Base-by-base conservation (phyloP, 2,797 vertebrate genomes). In the Mus spretus region DNA sequence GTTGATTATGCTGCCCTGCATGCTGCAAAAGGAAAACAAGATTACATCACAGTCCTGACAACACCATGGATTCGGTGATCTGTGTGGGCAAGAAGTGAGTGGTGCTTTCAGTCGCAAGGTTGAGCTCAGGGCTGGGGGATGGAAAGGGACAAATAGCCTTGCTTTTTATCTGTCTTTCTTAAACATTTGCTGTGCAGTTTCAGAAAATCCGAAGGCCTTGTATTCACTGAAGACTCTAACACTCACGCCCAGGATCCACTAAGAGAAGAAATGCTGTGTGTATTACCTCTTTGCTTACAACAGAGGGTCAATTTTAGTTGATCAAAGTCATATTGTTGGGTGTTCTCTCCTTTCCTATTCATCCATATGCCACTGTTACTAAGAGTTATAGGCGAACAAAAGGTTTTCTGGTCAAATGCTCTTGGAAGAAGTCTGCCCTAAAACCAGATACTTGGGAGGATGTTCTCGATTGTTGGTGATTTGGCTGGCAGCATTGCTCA, bases 181-280 rank as follows among this genome's bases (percentile, higher is more conserved):
- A 70, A 95, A 81, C 37, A 70, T 37, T 59, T 72, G 37, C n/a
- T 57, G 89, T 82, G n/a, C 34, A 85, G 74, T 67, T 94, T 91
- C 79, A 72, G 81, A 97, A 92, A 96, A 91, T 90, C 28, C 94
- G 37, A 93, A 34, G 92, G 44, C 79, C 63, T 0, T 0, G 28
- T 80, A 19, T 63, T 96, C n/a, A 6, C 90, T 75, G 67, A 96
- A 91, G 61, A 22, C 26, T 80, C 15, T 24, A 85, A 94, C 44
- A 79, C 50, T 89, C n/a, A 40, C 59, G 91, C 72, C 50, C 28
- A 47, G 86, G 87, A 81, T 55, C 92, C 89, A 20, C 40, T 90
- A 59, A 3, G 40, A 75, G 50, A 93, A 75, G 53, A 85, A 89
- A 77, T 9, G 34, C 67, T 85, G 13, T 6, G 2, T 4, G 2